Conservation (phyloP, 2,113 vertebrate genomes). For the Notechis scutatus region DNA sequence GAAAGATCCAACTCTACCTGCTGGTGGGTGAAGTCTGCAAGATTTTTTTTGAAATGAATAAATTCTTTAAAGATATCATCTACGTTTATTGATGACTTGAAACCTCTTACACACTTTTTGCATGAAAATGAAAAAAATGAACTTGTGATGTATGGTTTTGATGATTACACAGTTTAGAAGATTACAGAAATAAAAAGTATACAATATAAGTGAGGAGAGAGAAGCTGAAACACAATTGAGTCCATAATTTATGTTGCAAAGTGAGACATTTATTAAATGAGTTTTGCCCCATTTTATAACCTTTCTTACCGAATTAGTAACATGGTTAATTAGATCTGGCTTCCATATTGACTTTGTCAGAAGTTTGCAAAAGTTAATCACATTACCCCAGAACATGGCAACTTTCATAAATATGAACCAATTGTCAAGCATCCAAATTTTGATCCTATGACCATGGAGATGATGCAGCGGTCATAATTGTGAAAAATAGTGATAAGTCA, state of each 20-base stretch:
- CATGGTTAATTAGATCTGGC: background rate
- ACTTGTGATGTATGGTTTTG: background rate
- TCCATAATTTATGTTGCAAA: background rate
- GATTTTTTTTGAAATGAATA: background rate
- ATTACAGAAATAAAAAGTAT: background rate
- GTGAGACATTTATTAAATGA: background rate
- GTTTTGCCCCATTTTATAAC: background rate
- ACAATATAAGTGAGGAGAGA: background rate
- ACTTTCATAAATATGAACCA: background rate
- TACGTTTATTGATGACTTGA: background rate
- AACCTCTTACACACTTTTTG: background rate
- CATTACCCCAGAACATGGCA: background rate
- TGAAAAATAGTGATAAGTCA: background rate
- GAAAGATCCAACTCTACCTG: background rate
- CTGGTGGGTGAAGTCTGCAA: background rate
- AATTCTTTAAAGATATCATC: background rate
- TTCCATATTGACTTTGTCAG: background rate
- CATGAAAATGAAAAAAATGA: background rate
- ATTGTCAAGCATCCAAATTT: background rate
- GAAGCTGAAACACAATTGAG: background rate
- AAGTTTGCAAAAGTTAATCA: background rate
- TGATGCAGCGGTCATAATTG: background rate
- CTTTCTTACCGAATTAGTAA: background rate
- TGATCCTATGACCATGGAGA: background rate
- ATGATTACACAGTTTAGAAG: background rate